Conservation (phyloP, 2,888 invertebrate genomes). For the Eumerus sabulonum region DNA sequence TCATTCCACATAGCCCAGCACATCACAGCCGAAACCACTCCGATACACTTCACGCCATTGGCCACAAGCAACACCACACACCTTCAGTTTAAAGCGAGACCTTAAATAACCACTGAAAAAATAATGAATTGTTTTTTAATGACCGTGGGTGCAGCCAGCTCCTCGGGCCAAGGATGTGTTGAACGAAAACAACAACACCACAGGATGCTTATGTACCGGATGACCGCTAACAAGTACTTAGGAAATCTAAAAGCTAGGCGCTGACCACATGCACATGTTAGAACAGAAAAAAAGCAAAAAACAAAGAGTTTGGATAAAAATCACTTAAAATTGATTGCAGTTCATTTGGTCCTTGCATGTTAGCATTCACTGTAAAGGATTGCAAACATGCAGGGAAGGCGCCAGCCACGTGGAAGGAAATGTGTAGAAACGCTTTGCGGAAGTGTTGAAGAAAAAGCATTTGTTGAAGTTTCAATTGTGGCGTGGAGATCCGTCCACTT, state of each 20-base stretch:
- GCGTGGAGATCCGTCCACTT: too few species aligned
- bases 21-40: conserved; percentile 34
- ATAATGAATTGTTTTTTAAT: conserved; percentile 68
- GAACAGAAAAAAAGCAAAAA: conserved; percentile 11
- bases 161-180: neutral
- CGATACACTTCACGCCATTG: neutral
- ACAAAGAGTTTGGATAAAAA: conserved; percentile 60
- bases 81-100: conserved; percentile 16
- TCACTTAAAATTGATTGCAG: conserved; percentile 68
- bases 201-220: conserved; percentile 20
- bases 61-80: neutral
- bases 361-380: conserved; percentile 14
- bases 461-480: too few species aligned
- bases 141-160: conserved; percentile 48
- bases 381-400: too few species aligned
- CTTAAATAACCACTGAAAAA: conserved; percentile 28
- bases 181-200: conserved; percentile 10
- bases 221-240: too few species aligned
- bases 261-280: conserved; percentile 19
- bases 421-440: too few species aligned
- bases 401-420: too few species aligned
- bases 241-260: too few species aligned
- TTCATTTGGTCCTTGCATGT: conserved; percentile 54
- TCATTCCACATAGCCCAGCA: conserved; percentile 32
- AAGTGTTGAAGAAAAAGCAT: too few species aligned